Evolutionary conservation across 2,113 vertebrate species (phyloP).

Genomic region (Gadus chalcogrammus): DNA sequence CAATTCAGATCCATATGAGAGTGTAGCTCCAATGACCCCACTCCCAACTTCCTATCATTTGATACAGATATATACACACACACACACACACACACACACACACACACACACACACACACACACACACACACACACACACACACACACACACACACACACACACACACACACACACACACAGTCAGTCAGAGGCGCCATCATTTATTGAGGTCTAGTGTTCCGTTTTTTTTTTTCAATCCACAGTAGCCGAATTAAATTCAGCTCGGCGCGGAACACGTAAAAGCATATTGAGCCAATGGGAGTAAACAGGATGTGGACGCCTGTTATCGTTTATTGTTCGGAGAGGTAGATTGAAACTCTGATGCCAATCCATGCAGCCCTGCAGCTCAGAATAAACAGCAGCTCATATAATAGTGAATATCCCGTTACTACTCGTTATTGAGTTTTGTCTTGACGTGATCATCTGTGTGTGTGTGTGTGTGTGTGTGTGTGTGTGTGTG

Average conservation of each 20-base stretch:
- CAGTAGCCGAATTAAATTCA: slow-evolving; percentile 43
- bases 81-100: no score
- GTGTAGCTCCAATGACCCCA: no score
- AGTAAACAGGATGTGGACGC: slow-evolving; percentile 52
- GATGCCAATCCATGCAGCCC: slow-evolving; percentile 22
- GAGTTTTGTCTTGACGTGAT: slow-evolving; percentile 25
- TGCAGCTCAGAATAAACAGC: slow-evolving; percentile 40
- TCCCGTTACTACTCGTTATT: slow-evolving; percentile 35
- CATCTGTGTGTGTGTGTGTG: slow-evolving; percentile 2
- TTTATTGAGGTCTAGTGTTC: slow-evolving; percentile 30
- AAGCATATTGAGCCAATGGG: slow-evolving; percentile 33
- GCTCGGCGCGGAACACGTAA: slow-evolving; percentile 45
- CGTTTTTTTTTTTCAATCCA: slow-evolving; percentile 34
- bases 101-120: no score
- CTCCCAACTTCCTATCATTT: no score
- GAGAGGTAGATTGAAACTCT: slow-evolving; percentile 25
- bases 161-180: no score
- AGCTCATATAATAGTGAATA: slow-evolving; percentile 39
- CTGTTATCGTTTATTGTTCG: slow-evolving; percentile 33
- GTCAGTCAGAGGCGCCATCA: slow-evolving; percentile 42
- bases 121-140: no score
- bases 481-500: slow-evolving; percentile 2
- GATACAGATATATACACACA: no score
- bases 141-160: no score
- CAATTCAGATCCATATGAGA: no score